Conservation (phyloP, 2,113 vertebrate species). For the Casuarius casuarius region DNA sequence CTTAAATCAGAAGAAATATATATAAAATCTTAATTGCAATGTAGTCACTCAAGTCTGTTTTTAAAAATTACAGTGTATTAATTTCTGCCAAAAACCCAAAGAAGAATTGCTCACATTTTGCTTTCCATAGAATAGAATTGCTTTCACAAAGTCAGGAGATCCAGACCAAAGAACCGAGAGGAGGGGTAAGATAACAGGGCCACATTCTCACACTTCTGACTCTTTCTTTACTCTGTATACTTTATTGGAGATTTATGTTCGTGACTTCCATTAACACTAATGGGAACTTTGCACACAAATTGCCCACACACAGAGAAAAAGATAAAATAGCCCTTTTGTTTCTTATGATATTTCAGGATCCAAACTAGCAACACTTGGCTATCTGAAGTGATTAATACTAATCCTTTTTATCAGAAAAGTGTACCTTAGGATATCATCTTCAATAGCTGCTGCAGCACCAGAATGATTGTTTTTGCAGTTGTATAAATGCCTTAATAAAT, state of each 20-base stretch:
- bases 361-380: background rate
- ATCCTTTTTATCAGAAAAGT: background rate
- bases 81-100: conserved; percentile 27
- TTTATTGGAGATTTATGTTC: conserved; percentile 49
- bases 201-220: background rate
- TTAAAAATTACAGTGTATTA: background rate
- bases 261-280: background rate
- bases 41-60: background rate
- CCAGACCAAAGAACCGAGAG: background rate
- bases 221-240: conserved; percentile 20
- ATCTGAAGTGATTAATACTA: background rate
- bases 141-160: background rate
- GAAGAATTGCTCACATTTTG: background rate
- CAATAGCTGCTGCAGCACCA: background rate
- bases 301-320: background rate
- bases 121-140: background rate
- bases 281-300: background rate
- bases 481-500: background rate
- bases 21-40: background rate
- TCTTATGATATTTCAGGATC: background rate
- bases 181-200: background rate
- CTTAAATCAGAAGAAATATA: conserved; percentile 11
- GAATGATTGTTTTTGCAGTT: background rate
- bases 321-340: background rate
- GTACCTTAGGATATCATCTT: background rate